phyloP scores from a whole-genome alignment of 2,113 vertebrate genomes.

The Gymnocephalus cernua region DNA sequence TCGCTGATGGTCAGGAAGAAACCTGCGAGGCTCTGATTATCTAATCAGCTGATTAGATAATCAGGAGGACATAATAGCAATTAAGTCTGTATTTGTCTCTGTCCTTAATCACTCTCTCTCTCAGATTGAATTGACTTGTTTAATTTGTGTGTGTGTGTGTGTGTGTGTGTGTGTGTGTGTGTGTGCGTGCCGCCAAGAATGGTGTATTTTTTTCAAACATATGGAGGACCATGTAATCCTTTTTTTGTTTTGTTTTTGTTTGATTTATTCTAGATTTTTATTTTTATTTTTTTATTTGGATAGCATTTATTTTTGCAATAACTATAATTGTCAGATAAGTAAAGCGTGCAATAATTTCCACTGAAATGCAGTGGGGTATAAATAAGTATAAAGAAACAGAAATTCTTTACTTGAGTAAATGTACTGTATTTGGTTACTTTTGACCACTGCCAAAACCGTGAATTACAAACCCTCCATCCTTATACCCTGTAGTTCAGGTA shows the following conservation, averaged over 20 bases:
- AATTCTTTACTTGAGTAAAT: not conserved
- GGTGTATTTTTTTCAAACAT: conserved; percentile 55
- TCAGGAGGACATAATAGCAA: conserved; percentile 56
- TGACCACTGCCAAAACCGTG: not conserved
- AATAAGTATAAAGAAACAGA: not conserved
- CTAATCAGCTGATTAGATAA: conserved; percentile 73
- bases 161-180: conserved; percentile 8
- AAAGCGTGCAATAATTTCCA: not conserved
- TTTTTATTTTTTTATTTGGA: no score
- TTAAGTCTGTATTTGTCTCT: conserved; percentile 41
- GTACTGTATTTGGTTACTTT: not conserved
- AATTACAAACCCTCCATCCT: not conserved
- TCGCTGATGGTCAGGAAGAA: conserved; percentile 30
- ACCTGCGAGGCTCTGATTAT: conserved; percentile 56
- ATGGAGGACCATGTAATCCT: conserved; percentile 39
- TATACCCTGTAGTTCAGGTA: no score
- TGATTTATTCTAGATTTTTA: not conserved
- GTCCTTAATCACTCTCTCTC: conserved; percentile 54
- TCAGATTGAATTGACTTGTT: conserved; percentile 59
- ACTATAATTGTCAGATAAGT: not conserved
- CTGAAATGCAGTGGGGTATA: not conserved
- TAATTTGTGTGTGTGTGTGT: conserved; percentile 46
- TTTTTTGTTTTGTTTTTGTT: not conserved
- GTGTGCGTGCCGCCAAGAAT: not conserved
- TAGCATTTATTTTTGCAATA: no score